phyloP scores from a whole-genome alignment of 2,888 invertebrate genomes.

The Trichogramma evanescens region DNA sequence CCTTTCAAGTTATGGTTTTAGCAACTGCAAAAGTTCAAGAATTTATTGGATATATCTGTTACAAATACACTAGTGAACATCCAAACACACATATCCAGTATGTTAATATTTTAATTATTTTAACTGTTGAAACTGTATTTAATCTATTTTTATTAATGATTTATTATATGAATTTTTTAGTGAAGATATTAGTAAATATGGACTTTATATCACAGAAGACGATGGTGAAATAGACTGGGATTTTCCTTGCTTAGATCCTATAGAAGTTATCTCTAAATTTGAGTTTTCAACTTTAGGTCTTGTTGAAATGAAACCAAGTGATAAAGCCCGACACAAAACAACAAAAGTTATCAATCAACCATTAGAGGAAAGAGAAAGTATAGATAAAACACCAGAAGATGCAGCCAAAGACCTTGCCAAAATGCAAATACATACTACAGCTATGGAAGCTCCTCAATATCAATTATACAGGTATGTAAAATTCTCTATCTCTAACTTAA shows the following conservation, averaged over 20 bases:
- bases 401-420: slow-evolving; percentile 55
- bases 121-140: not conserved
- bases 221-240: slow-evolving; percentile 92
- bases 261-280: slow-evolving; percentile 87
- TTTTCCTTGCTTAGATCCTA: slow-evolving; percentile 82
- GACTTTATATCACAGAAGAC: slow-evolving; percentile 90
- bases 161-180: slow-evolving; percentile 32
- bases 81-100: slow-evolving; percentile 46
- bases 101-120: slow-evolving; percentile 20
- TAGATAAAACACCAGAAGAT: slow-evolving; percentile 33
- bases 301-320: slow-evolving; percentile 62
- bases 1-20: slow-evolving; percentile 73
- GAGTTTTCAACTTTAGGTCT: slow-evolving; percentile 84
- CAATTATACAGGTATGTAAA: slow-evolving; percentile 53
- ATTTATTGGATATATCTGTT: slow-evolving; percentile 87
- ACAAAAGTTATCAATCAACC: slow-evolving; percentile 37
- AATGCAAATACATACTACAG: slow-evolving; percentile 67
- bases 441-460: slow-evolving; percentile 81
- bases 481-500: not conserved
- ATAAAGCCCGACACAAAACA: slow-evolving; percentile 41
- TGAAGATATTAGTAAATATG: slow-evolving; percentile 62
- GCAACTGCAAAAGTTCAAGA: slow-evolving; percentile 82
- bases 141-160: not conserved
- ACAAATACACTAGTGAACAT: slow-evolving; percentile 58
- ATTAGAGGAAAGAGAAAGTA: slow-evolving; percentile 43